Conservation (phyloP, 2,888 invertebrate species). For the Aporophyla nigra region DNA sequence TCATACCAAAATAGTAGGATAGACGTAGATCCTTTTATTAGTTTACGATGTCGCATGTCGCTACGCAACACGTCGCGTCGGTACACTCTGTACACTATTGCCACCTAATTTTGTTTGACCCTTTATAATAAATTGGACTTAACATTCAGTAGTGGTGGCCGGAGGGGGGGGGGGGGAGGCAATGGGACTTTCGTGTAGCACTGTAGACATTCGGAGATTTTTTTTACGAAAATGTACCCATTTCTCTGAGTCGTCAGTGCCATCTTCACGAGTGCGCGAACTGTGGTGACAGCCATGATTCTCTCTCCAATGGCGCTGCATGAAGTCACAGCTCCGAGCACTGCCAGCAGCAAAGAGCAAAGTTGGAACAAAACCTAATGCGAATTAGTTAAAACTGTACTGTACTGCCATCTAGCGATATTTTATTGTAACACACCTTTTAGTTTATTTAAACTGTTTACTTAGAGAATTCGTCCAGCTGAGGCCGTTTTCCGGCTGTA, state of each 20-base stretch:
- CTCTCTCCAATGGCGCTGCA: not conserved
- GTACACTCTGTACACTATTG: no score
- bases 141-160: no score
- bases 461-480: no score
- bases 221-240: not conserved
- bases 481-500: no score
- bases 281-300: not conserved
- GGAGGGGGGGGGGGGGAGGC: no score
- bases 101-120: no score
- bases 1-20: no score
- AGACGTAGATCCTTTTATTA: no score
- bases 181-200: not conserved
- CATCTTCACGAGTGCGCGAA: not conserved
- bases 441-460: accelerated
- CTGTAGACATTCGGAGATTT: not conserved
- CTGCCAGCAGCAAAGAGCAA: not conserved
- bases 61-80: no score
- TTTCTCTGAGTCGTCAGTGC: not conserved
- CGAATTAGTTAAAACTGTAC: not conserved
- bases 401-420: slow-evolving; percentile 3
- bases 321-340: not conserved
- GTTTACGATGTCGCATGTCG: no score
- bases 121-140: no score
- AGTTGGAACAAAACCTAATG: not conserved
- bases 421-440: not conserved